Evolutionary conservation across 2,113 vertebrate species (phyloP).

Genomic region (Xenotilapia longispinis): DNA sequence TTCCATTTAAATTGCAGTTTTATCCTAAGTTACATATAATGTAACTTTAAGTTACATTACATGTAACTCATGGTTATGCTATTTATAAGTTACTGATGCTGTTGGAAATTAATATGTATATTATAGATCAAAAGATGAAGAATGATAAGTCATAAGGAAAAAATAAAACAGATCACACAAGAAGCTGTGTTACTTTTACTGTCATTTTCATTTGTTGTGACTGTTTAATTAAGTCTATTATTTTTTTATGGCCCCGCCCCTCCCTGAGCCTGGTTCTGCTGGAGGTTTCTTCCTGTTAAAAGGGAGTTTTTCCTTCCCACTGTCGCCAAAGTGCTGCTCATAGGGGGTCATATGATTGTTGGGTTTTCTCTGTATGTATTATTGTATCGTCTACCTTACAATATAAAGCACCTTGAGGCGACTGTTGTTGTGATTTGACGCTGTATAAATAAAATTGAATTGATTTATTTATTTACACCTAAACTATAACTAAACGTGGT

Average conservation of each 20-base stretch:
- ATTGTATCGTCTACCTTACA: no score
- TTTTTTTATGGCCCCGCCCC: not conserved
- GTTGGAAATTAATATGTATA: not conserved
- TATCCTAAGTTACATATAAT: not conserved
- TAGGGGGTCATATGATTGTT: no score
- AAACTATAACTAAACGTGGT: not conserved
- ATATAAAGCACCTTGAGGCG: no score
- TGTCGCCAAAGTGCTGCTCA: no score
- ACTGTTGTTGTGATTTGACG: no score
- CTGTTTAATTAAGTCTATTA: not conserved
- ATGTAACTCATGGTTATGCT: not conserved
- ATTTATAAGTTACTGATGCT: not conserved
- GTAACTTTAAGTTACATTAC: not conserved
- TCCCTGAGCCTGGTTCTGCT: rapidly evolving
- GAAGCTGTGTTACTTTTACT: not conserved
- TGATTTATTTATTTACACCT: not conserved
- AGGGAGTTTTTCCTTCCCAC: no score
- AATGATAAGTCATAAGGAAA: rapidly evolving
- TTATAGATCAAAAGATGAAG: not conserved
- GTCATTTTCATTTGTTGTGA: not conserved
- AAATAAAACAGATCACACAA: not conserved
- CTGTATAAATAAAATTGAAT: not conserved
- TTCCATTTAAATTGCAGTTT: rapidly evolving
- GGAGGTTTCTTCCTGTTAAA: no score
- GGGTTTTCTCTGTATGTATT: no score